Percentiles rank a stretch among this genome's conserved stretches.
phyloP scores from a whole-genome alignment of 2,797 vertebrate genomes.

The Peromyscus aztecus region DNA sequence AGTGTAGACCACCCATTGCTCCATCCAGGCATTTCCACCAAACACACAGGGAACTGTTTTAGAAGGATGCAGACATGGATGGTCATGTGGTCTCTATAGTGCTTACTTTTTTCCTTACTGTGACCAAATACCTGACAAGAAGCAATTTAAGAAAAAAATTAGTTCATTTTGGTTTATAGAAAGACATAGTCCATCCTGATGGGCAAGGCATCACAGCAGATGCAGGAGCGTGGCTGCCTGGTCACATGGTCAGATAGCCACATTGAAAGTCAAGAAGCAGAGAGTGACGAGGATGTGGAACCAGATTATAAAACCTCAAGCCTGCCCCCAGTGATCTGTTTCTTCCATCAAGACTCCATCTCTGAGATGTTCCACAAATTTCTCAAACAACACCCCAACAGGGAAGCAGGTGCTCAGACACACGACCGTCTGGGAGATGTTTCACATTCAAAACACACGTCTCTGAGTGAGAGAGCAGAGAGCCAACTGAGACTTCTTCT shows the following conservation, averaged over 20 bases:
- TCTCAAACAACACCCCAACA: background rate
- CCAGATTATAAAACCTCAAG: background rate
- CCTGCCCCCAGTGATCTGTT: background rate
- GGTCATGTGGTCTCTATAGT: background rate
- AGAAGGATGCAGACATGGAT: background rate
- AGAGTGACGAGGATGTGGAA: background rate
- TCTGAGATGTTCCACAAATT: background rate
- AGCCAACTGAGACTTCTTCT: background rate
- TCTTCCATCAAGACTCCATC: background rate
- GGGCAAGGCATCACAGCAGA: background rate
- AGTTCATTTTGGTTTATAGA: background rate
- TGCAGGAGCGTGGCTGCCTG: too few relatives aligned
- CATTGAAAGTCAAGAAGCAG: background rate
- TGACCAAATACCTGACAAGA: background rate
- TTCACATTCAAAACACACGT: background rate
- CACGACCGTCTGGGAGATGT: background rate
- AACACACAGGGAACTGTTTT: background rate
- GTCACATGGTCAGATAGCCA: background rate
- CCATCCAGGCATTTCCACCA: background rate
- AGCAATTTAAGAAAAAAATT: background rate
- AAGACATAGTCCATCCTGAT: background rate
- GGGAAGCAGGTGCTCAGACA: background rate
- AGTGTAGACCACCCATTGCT: background rate
- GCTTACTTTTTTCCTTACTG: background rate
- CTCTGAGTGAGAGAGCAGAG: background rate